Base-by-base conservation (phyloP, 2,888 invertebrate genomes). In the Tridacna gigas region DNA sequence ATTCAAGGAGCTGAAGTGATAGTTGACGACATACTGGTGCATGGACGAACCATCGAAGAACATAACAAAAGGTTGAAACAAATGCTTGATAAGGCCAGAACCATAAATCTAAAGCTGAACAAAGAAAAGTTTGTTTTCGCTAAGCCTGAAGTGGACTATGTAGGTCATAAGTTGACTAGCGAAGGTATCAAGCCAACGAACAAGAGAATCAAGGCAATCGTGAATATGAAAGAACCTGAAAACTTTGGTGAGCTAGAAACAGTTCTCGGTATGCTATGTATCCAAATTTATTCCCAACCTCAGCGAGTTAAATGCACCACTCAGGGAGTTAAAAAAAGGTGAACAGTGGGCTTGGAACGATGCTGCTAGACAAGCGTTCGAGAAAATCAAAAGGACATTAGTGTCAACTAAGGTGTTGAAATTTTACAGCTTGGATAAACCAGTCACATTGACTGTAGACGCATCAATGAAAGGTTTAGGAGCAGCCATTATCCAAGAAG, bases 401-500 rank as follows among this genome's bases (percentile, higher is more conserved):
- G 67, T 86, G 22, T 75, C 80, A 13, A 80, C 86, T 13, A 89
- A 87, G 60, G 77, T 84, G 4, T 78, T 91, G 1, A 48, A 79
- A 3, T 89, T 79, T 65, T 81, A 63, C 51, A 71, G 84, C 61
- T 67, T 77, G 18, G 80, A 79, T 22, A 73, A 79, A 47, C 76
- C 77, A 51, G 37, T 83, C n/a, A 79, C 71, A 15, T 51, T 84
- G 0, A 51, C 75, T 18, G 80, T 84, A 22, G 86, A 86, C 74
- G 83, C 80, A 5, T 80, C 80, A 51, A 28, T 45, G n/a, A 79
- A 74, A 25, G 86, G 83, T 1, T n/a, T 86, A n/a, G 83, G 83
- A 22, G 79, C 77, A 20, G 86, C 71, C 0, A 25, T 83, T 2
- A 37, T 83, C 11, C 83, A 83, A 63, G 78, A 83, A 47, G 74